Percentiles rank a stretch among this genome's conserved stretches.
Evolutionary conservation across 2,888 invertebrate species (phyloP).

Genomic region (Andrena marginata): DNA sequence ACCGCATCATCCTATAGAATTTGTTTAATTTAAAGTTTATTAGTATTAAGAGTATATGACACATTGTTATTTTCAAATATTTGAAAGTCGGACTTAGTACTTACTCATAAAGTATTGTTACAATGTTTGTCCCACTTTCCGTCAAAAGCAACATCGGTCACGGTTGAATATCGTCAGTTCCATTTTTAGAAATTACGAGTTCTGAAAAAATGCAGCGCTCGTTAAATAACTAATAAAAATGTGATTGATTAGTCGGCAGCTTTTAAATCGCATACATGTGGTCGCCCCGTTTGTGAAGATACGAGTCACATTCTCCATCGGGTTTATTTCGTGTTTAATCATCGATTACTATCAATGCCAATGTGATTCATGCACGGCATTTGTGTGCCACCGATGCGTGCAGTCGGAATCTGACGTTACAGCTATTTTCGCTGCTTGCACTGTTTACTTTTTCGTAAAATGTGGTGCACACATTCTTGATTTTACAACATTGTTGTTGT

Average conservation of each 20-base stretch:
- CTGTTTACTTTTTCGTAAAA: conserved; percentile 7
- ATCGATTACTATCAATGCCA: conserved; percentile 28
- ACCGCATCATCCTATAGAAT: conserved; percentile 90
- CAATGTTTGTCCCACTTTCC: conserved; percentile 11
- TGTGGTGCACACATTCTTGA: background rate
- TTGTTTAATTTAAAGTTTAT: conserved; percentile 57
- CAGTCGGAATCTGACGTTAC: background rate
- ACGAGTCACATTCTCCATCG: conserved; percentile 7
- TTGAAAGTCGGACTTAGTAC: background rate
- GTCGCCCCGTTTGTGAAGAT: conserved; percentile 27
- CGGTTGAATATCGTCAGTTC: background rate
- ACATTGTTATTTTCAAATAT: background rate
- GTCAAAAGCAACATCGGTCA: conserved; percentile 8
- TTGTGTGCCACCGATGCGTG: background rate
- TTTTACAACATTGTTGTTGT: background rate
- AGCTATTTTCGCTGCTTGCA: conserved; percentile 1
- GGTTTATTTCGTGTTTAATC: conserved; percentile 24
- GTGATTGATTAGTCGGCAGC: background rate
- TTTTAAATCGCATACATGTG: conserved; percentile 24
- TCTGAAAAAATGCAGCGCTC: background rate
- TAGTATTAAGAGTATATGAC: background rate
- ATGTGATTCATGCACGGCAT: conserved; percentile 23
- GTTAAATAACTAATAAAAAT: background rate
- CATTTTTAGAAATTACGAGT: conserved; percentile 23
- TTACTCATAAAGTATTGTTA: conserved; percentile 35